phyloP scores from a whole-genome alignment of 2,797 vertebrate species.

The Anguilla pacifica region DNA sequence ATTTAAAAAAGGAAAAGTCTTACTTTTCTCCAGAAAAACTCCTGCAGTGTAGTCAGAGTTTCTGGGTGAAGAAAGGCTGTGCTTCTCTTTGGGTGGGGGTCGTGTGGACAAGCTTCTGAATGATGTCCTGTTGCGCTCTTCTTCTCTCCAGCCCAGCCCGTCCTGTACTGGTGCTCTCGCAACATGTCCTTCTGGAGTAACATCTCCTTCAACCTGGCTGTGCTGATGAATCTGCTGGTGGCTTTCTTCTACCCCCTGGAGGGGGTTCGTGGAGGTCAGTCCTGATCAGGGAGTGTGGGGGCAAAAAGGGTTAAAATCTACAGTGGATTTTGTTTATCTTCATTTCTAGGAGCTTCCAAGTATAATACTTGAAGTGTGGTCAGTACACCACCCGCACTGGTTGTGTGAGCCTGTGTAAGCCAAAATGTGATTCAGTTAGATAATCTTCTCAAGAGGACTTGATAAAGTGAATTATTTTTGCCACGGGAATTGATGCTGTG shows the following conservation, averaged over 20 bases:
- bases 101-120: background rate
- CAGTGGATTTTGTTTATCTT: background rate
- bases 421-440: background rate
- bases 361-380: background rate
- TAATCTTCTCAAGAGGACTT: background rate
- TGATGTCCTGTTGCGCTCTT: background rate
- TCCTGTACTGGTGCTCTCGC: constrained; percentile 96
- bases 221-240: constrained; percentile 97
- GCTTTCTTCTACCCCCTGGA: constrained; percentile 97
- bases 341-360: background rate
- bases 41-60: background rate
- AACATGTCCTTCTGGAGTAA: constrained; percentile 99
- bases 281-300: background rate
- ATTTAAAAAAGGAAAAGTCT: too few relatives aligned
- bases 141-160: constrained; percentile 84
- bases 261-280: constrained; percentile 88
- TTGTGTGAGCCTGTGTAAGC: background rate
- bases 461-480: background rate
- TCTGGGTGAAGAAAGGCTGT: background rate
- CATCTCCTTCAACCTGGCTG: constrained; percentile 97
- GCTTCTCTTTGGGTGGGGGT: background rate
- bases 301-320: background rate
- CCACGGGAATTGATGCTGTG: background rate
- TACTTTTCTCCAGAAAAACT: background rate
- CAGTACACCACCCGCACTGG: background rate